phyloP scores from a whole-genome alignment of 1,140 invertebrate genomes.

The Drosophila sechellia region DNA sequence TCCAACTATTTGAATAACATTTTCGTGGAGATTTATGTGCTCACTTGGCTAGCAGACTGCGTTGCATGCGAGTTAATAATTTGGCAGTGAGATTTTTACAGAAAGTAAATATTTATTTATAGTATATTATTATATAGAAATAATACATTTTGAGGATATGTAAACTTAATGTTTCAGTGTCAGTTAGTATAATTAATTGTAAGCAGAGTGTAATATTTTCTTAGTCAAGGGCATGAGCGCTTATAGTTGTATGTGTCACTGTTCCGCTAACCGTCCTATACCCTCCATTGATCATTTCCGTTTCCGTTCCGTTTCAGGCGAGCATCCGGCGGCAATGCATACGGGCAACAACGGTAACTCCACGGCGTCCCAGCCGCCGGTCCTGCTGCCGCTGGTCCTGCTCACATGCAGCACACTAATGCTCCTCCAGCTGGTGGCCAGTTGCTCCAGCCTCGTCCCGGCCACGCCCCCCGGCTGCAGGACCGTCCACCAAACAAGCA shows the following conservation, averaged over 20 bases:
- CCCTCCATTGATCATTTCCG: not conserved
- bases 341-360: conserved; percentile 86
- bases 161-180: too few relatives aligned
- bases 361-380: conserved; percentile 65
- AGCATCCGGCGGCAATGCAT: conserved; percentile 93
- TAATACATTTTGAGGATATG: too few relatives aligned
- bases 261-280: not conserved
- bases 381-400: conserved; percentile 61
- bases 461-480: conserved; percentile 15
- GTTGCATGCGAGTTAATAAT: not conserved
- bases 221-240: not conserved
- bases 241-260: not conserved
- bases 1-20: conserved; percentile 2
- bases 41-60: not conserved
- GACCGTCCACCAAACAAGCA: not conserved
- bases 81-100: too few relatives aligned
- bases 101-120: not conserved
- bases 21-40: not conserved
- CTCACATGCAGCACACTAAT: conserved; percentile 45
- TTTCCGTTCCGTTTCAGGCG: conserved; percentile 86
- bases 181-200: too few relatives aligned
- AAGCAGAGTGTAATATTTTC: too few relatives aligned
- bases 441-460: conserved; percentile 4
- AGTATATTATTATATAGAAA: too few relatives aligned
- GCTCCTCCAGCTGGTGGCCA: conserved; percentile 24